Base-by-base conservation (phyloP, 2,888 invertebrate species). In the Palloptera scutellata region DNA sequence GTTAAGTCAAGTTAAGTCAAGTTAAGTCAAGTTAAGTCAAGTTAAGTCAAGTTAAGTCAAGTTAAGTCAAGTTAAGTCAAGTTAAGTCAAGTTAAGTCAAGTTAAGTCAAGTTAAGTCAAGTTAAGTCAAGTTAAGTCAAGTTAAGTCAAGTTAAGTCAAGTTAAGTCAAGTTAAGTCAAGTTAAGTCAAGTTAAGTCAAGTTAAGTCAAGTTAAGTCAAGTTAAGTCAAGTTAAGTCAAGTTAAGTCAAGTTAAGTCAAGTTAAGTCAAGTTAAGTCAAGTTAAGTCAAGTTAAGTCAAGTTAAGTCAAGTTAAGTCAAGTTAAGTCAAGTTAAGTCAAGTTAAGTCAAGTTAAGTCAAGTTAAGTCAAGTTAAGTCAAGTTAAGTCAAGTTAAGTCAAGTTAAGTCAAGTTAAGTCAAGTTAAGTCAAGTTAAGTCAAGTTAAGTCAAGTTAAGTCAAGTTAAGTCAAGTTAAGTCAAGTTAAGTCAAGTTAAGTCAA, bases 401-500 rank as follows among this genome's bases (percentile, higher is more conserved):
- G 17, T 53, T 53, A 13, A 53, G 17, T 53, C 17, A 13, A 53
- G 20, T 57, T 1, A n/a, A n/a, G n/a, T n/a, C 3, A 57, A 57
- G 1, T 57, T 3, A 57, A 57, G 15, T 43, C 57, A 57, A 57
- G 17, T 57, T 20, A 1, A 30, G 17, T 5, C 30, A 30, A 30
- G 17, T 57, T 3, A 57, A 30, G 17, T 57, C 57, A 4, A 5
- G 1, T 57, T 20, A 57, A 57, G 1, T 57, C 6, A 57, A 41
- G 17, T 57, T 4, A 45, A 57, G 17, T 57, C 42, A 57, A 64
- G 12, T 64, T 5, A 64, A 54, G 55, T 64, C 42, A 64, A 57
- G 55, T 64, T 0, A 64, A 64, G 55, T 63, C 20, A 63, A 53
- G 15, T 63, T 13, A 63, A 63, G 51, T 63, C 20, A 63, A 63